Base-by-base conservation (phyloP, 2,113 vertebrate genomes). In the human region DNA sequence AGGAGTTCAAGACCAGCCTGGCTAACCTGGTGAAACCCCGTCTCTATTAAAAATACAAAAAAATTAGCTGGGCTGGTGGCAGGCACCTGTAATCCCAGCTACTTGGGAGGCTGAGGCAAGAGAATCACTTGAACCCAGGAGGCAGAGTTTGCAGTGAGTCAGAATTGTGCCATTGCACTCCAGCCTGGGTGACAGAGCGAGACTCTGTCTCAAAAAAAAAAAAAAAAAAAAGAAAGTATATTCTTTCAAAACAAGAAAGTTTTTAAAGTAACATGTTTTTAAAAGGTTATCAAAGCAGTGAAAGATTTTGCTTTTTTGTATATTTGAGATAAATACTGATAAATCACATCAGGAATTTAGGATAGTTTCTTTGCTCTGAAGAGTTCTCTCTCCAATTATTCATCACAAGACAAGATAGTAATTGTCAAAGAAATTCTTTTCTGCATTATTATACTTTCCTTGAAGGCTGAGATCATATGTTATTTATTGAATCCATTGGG, bases 311-410 rank as follows among this genome's bases (percentile, higher is more conserved):
- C 3, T 35, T 89, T 83, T 78, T 75, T 93, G 43, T 68, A 48
- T 86, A 70, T 59, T 64, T 87, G 57, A 12, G 50, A 14, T 61
- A 90, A 95, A 81, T 43, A 76, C 86, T 82, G 81, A 48, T 78
- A 75, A 97, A 79, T 86, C 52, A 66, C 32, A 57, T 23, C 32
- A 57, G 20, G 32, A 70, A 61, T 43, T 86, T 40, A 70, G 27
- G 16, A 76, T 27, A 78, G 40, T 78, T 87, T 95, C 50, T 95
- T 78, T 75, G 27, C 35, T 89, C 64, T 96, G 64, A 93, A 72
- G 82, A 87, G 22, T 45, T 76, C 75, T 72, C 16, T 32, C 25
- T 87, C n/a, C 14, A 35, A 12, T 64, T 66, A n/a, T 27, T 64
- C 12, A 70, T 59, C 66, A 85, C 27, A 79, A 32, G 72, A 50